A percentile compares a stretch with the other conserved stretches of the same genome.
Conservation (phyloP, 2,797 vertebrate genomes). For the Botia almorhae region DNA sequence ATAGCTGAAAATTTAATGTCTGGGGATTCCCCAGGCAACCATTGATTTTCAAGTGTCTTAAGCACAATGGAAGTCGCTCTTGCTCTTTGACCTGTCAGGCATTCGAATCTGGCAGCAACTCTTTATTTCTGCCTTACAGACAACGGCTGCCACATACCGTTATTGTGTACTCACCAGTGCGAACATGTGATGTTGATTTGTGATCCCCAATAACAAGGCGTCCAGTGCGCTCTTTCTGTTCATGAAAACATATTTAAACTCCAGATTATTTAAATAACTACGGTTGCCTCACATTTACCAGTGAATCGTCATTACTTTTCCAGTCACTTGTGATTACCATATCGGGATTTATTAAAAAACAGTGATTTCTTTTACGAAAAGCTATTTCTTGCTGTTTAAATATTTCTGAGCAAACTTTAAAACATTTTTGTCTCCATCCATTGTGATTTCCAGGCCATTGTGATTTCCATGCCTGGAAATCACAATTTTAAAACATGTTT, state of each 20-base stretch:
- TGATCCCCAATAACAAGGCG: slow-evolving; percentile 96
- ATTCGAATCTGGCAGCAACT: not conserved
- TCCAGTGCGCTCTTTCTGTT: slow-evolving; percentile 92
- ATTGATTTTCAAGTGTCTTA: slow-evolving; percentile 13
- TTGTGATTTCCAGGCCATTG: too few species aligned
- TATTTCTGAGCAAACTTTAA: too few species aligned
- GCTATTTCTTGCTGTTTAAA: too few species aligned
- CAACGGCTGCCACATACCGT: not conserved
- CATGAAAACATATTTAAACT: slow-evolving; percentile 5
- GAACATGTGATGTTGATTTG: slow-evolving; percentile 93
- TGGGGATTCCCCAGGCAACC: not conserved
- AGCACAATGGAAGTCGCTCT: slow-evolving; percentile 1
- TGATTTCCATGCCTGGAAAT: too few species aligned
- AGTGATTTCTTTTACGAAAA: too few species aligned
- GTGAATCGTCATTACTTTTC: not conserved
- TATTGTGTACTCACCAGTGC: slow-evolving; percentile 85
- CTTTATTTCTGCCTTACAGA: slow-evolving; percentile 13
- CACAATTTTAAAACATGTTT: not conserved
- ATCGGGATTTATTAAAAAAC: not conserved
- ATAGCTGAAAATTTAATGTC: slow-evolving; percentile 1
- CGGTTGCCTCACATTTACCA: not conserved
- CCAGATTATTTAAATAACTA: not conserved
- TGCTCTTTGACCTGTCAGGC: not conserved
- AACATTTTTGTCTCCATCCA: too few species aligned
- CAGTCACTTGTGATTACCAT: not conserved